phyloP scores from a whole-genome alignment of 2,888 invertebrate species.

The Nysson spinosus region DNA sequence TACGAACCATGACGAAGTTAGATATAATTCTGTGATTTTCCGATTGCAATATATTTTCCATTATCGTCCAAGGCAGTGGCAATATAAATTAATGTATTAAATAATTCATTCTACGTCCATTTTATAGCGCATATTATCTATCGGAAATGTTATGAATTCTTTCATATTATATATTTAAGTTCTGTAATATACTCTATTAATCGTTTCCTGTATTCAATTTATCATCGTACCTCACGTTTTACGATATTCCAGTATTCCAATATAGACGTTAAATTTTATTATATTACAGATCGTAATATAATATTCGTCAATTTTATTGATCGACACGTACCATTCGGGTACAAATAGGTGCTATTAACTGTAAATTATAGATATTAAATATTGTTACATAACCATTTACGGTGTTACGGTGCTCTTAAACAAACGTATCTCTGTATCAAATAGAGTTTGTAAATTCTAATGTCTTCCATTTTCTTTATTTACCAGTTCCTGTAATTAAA shows the following conservation, averaged over 20 bases:
- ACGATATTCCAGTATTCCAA: no score
- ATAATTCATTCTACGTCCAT: neutral
- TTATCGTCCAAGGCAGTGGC: constrained; percentile 7
- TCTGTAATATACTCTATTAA: no score
- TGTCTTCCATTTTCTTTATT: neutral
- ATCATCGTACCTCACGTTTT: no score
- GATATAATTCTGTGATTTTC: constrained; percentile 37
- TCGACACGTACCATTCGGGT: no score
- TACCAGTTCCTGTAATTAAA: no score
- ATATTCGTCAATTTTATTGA: no score
- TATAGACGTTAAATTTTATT: no score
- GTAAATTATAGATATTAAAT: neutral
- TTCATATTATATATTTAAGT: constrained; percentile 20
- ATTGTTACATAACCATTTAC: constrained; percentile 5
- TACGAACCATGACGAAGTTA: no score
- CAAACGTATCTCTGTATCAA: constrained; percentile 14
- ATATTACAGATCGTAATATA: no score
- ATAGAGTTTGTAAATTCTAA: constrained; percentile 11
- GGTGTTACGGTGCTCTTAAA: constrained; percentile 10
- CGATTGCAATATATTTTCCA: constrained; percentile 21
- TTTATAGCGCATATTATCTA: constrained; percentile 14
- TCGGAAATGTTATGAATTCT: constrained; percentile 8
- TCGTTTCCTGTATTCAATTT: no score
- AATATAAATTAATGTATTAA: constrained; percentile 19
- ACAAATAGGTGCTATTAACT: constrained; percentile 22